Percentiles rank a stretch among this genome's conserved stretches.
phyloP scores from a whole-genome alignment of 2,113 vertebrate species.

The Trachemys scripta region DNA sequence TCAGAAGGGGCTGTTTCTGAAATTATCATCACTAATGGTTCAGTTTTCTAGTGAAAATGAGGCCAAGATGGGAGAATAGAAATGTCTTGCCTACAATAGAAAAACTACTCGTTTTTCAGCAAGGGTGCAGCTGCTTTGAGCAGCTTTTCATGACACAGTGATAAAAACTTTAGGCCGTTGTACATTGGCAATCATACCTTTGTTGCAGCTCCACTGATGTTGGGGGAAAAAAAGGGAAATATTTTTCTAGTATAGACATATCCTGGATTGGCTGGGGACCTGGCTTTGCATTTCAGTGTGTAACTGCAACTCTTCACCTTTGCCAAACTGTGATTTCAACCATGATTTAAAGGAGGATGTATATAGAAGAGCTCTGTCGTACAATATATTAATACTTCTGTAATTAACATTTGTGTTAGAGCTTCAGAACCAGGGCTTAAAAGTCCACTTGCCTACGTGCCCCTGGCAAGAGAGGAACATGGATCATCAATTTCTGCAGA shows the following conservation, averaged over 20 bases:
- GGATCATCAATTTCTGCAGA: conserved; percentile 2
- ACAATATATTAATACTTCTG: conserved; percentile 69
- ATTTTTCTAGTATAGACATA: neutral
- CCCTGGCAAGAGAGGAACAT: conserved; percentile 6
- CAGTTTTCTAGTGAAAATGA: neutral
- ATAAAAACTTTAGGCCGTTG: neutral
- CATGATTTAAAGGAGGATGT: conserved; percentile 71
- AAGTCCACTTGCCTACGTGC: conserved; percentile 20
- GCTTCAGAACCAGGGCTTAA: conserved; percentile 39
- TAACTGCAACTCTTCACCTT: conserved; percentile 44
- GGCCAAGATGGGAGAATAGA: neutral
- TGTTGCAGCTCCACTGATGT: accelerated
- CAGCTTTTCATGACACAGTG: neutral
- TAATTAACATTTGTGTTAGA: conserved; percentile 28
- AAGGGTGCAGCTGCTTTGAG: neutral
- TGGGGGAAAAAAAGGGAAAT: neutral
- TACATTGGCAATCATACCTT: neutral
- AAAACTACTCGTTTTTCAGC: conserved; percentile 11
- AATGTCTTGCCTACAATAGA: accelerated
- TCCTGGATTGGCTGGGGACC: neutral
- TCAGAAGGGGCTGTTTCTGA: neutral
- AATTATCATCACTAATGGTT: neutral
- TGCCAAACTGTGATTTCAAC: conserved; percentile 75
- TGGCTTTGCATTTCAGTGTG: conserved; percentile 27
- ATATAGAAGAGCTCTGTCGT: conserved; percentile 33